phyloP scores from a whole-genome alignment of 2,797 vertebrate genomes.

The Anguilla pacifica region DNA sequence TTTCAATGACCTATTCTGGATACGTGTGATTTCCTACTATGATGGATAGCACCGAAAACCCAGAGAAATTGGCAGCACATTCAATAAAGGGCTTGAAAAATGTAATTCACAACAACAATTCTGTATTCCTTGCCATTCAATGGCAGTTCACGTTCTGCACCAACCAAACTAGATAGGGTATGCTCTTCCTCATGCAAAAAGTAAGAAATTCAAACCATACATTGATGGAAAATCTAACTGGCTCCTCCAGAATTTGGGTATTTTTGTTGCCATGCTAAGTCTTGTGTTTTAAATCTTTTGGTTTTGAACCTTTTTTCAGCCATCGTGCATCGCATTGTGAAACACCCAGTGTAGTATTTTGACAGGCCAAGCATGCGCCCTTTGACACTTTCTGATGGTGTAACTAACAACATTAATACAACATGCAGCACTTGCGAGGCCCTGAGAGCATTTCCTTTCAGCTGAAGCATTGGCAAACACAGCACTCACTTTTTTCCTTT shows the following conservation, averaged over 20 bases:
- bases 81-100: neutral
- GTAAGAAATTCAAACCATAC: neutral
- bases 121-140: neutral
- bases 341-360: neutral
- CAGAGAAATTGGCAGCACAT: neutral
- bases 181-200: neutral
- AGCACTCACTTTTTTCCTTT: constrained; percentile 40
- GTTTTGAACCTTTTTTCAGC: neutral
- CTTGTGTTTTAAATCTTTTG: constrained; percentile 1
- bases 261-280: neutral
- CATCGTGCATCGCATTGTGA: neutral
- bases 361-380: neutral
- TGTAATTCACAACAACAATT: neutral
- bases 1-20: neutral
- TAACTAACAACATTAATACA: constrained; percentile 1
- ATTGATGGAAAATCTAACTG: neutral
- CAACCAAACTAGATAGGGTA: neutral
- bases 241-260: neutral
- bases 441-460: neutral
- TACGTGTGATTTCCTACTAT: neutral
- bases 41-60: neutral
- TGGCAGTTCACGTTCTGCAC: neutral
- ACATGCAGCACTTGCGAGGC: neutral
- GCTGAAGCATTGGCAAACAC: constrained; percentile 17
- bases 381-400: neutral